Conservation (phyloP, 1,140 invertebrate species). For the Onthophagus taurus region DNA sequence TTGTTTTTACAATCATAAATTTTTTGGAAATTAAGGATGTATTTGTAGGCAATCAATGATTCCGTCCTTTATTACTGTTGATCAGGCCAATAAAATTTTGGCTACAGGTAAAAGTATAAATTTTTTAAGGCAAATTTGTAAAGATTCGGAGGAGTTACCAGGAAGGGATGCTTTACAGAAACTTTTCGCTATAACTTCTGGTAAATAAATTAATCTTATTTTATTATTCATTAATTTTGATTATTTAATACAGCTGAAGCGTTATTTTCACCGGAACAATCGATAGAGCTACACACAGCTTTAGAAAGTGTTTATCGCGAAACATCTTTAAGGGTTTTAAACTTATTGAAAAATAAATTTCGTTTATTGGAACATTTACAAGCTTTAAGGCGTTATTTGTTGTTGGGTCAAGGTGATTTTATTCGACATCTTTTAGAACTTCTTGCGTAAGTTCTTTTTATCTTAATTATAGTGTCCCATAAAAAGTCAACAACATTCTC, state of each 20-base stretch:
- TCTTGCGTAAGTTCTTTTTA: conserved; percentile 60
- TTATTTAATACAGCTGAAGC: conserved; percentile 44
- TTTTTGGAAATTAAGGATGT: neutral
- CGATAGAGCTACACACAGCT: conserved; percentile 63
- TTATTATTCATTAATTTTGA: neutral
- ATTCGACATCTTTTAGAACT: conserved; percentile 87
- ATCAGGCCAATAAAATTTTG: conserved; percentile 68
- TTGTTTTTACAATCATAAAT: neutral
- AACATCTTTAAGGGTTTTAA: conserved; percentile 77
- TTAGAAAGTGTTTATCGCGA: conserved; percentile 77
- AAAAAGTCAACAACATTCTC: no score
- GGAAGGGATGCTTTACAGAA: conserved; percentile 54
- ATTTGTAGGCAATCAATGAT: conserved; percentile 57
- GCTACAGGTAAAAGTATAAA: conserved; percentile 92
- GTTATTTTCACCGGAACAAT: conserved; percentile 61
- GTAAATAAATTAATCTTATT: conserved; percentile 13
- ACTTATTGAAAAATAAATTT: conserved; percentile 78
- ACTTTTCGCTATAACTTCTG: conserved; percentile 39
- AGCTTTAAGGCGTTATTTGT: conserved; percentile 79
- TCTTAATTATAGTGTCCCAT: neutral
- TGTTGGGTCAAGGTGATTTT: conserved; percentile 93
- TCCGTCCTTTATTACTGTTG: conserved; percentile 64
- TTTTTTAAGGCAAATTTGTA: conserved; percentile 85
- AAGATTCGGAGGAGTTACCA: conserved; percentile 62
- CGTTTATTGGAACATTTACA: conserved; percentile 85